Conservation (phyloP, 2,797 vertebrate species). For the Coracias cyanogaster region DNA sequence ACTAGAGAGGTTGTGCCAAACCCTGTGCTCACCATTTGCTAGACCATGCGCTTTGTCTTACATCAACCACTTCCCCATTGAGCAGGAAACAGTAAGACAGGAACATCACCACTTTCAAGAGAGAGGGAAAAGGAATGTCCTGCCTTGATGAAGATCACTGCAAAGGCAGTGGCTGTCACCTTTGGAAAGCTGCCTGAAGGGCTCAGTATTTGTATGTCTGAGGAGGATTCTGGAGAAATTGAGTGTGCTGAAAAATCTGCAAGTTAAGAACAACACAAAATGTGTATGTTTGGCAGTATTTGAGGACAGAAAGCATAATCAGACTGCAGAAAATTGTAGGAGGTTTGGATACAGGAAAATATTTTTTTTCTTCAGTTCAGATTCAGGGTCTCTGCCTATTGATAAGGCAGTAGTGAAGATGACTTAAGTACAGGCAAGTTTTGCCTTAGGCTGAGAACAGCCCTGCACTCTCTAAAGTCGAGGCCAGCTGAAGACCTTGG, state of each 20-base stretch:
- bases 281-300: neutral
- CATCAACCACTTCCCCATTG: rapidly evolving
- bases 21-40: neutral
- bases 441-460: neutral
- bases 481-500: neutral
- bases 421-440: neutral
- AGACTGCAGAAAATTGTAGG: neutral
- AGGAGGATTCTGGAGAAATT: neutral
- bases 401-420: neutral
- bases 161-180: neutral
- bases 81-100: neutral
- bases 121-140: neutral
- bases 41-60: neutral
- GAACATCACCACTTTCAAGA: neutral
- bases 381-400: neutral
- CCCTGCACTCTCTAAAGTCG: neutral
- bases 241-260: neutral
- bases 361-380: neutral
- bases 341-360: neutral
- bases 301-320: neutral
- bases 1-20: neutral
- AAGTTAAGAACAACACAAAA: neutral
- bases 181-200: neutral
- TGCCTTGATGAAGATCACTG: neutral
- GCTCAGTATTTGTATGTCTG: neutral